phyloP scores from a whole-genome alignment of 2,888 invertebrate genomes.

The Drosophila glabriapex region DNA sequence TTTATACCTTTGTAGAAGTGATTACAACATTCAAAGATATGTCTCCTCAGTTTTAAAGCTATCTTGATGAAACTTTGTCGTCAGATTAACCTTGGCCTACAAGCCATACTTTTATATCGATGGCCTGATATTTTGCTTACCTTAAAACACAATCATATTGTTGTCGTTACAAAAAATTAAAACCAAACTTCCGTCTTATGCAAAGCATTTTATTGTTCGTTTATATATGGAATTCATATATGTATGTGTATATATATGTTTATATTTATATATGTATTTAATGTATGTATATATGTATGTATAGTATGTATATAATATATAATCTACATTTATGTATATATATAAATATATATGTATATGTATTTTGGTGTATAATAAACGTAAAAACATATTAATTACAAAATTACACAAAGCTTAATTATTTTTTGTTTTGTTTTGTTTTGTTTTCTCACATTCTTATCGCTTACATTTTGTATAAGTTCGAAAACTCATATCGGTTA shows the following conservation, averaged over 20 bases:
- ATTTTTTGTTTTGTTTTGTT: constrained; percentile 20
- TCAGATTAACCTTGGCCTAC: background rate
- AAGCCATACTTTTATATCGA: background rate
- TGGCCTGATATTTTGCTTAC: background rate
- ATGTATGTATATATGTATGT: constrained; percentile 34
- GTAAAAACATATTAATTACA: constrained; percentile 70
- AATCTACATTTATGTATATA: constrained; percentile 41
- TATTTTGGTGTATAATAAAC: constrained; percentile 69
- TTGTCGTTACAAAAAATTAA: constrained; percentile 12
- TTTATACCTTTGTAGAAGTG: background rate
- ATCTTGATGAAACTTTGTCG: background rate
- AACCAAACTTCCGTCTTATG: constrained; percentile 41
- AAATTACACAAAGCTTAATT: constrained; percentile 75
- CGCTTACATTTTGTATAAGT: constrained; percentile 70
- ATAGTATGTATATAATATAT: constrained; percentile 62
- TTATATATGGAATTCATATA: constrained; percentile 71
- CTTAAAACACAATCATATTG: constrained; percentile 4
- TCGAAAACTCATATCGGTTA: constrained; percentile 80
- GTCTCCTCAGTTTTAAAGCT: background rate
- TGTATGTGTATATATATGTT: constrained; percentile 9
- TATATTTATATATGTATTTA: constrained; percentile 36
- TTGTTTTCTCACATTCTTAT: constrained; percentile 68
- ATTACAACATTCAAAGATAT: background rate
- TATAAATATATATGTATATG: constrained; percentile 53
- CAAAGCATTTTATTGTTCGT: constrained; percentile 74